Evolutionary conservation across 2,113 vertebrate genomes (phyloP).

Genomic region (Sardina pilchardus): DNA sequence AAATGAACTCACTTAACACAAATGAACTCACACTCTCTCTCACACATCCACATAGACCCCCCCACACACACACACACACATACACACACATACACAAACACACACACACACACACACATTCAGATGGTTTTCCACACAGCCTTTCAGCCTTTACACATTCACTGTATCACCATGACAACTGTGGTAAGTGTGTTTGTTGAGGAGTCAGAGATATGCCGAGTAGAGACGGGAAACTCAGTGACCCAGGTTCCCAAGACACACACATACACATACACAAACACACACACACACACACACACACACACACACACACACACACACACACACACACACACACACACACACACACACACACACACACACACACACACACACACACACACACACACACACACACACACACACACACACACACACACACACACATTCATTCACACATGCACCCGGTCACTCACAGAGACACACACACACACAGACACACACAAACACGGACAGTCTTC

Average conservation of each 20-base stretch:
- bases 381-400: not conserved
- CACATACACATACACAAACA: not conserved
- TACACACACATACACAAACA: not conserved
- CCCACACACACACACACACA: not conserved
- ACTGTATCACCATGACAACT: slow-evolving; percentile 13
- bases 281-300: not conserved
- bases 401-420: not conserved
- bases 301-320: not conserved
- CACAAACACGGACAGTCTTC: not conserved
- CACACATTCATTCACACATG: too few species aligned
- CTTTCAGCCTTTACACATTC: not conserved
- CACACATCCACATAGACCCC: not conserved
- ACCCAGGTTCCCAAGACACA: not conserved
- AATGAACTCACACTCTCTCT: not conserved
- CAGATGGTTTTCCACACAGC: not conserved
- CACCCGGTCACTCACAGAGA: not conserved
- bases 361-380: not conserved
- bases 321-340: not conserved
- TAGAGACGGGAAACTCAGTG: not conserved
- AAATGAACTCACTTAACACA: not conserved
- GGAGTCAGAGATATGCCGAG: not conserved
- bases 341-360: not conserved
- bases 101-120: slow-evolving; percentile 9
- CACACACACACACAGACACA: not conserved
- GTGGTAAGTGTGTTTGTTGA: not conserved